These are phyloP conservation scores for Melieria crassipennis DNA, from an alignment of 2,888 invertebrate genomes.

Conservation along the genomic window DNA sequence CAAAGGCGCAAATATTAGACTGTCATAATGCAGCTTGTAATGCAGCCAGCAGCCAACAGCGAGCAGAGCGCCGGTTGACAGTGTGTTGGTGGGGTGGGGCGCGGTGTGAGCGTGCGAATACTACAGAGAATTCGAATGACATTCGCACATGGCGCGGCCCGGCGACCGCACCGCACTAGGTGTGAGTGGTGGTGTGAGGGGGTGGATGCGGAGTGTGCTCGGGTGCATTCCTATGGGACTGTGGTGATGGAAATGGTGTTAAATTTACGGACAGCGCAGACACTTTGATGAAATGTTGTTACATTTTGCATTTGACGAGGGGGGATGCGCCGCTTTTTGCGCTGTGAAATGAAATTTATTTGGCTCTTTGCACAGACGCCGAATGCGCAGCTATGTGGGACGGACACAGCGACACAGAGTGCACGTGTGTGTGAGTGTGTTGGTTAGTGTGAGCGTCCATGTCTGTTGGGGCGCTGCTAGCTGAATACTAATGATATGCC, in stretches of 20 bases:
- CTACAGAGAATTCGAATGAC: slow-evolving; percentile 14
- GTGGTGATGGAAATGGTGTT: slow-evolving; percentile 24
- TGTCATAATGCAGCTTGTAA: background rate
- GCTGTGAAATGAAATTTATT: background rate
- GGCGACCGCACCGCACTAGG: background rate
- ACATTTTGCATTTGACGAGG: slow-evolving; percentile 20
- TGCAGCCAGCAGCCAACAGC: background rate
- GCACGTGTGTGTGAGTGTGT: too few species aligned
- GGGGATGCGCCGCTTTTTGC: background rate
- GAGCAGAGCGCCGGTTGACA: background rate
- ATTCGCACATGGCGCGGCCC: background rate
- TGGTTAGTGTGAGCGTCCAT: too few species aligned
- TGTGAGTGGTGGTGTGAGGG: background rate
- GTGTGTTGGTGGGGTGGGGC: too few species aligned
- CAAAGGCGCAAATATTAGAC: slow-evolving; percentile 8
- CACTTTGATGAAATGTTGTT: slow-evolving; percentile 27
- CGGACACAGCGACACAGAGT: too few species aligned
- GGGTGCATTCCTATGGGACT: slow-evolving; percentile 10
- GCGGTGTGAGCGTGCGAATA: background rate
- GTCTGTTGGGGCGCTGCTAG: background rate
- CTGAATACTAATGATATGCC: slow-evolving; percentile 32
- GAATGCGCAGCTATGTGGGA: too few species aligned
- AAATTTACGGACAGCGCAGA: slow-evolving; percentile 28
- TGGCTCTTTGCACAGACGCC: too few species aligned
- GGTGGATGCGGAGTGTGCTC: background rate